These are phyloP conservation scores for Formica exsecta DNA, from an alignment of 1,140 invertebrate species.

Conservation along the genomic window DNA sequence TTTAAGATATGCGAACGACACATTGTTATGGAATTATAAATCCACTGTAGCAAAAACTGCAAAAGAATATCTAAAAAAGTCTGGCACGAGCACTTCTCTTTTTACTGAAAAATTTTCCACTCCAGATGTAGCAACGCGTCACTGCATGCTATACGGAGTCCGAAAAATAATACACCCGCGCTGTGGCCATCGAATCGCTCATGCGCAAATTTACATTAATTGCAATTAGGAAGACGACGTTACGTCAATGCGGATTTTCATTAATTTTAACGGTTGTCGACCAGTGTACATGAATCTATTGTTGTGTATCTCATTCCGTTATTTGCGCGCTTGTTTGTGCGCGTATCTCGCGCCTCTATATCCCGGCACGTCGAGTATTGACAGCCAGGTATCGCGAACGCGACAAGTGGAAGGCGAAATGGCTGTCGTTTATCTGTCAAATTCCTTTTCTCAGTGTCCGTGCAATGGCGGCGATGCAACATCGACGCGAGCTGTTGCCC, in stretches of 20 bases:
- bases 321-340: constrained; percentile 31
- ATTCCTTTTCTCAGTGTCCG: constrained; percentile 37
- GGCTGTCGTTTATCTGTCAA: constrained; percentile 54
- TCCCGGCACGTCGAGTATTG: constrained; percentile 34
- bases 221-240: constrained; percentile 47
- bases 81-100: background rate
- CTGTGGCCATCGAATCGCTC: background rate
- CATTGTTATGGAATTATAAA: background rate
- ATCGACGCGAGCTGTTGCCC: constrained; percentile 10
- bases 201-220: constrained; percentile 50
- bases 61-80: constrained; percentile 22
- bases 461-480: constrained; percentile 8
- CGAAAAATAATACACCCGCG: constrained; percentile 33
- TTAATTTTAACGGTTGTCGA: constrained; percentile 45
- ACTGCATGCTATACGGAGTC: background rate
- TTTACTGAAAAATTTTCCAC: constrained; percentile 31
- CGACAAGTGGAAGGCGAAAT: constrained; percentile 24
- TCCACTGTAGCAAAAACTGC: background rate
- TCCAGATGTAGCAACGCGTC: constrained; percentile 18
- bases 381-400: constrained; percentile 8
- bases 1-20: background rate
- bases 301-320: background rate
- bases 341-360: constrained; percentile 15
- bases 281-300: background rate
- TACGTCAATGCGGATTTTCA: constrained; percentile 22